Evolutionary conservation across 2,113 vertebrate species (phyloP).

Genomic region (Taxidea taxus): DNA sequence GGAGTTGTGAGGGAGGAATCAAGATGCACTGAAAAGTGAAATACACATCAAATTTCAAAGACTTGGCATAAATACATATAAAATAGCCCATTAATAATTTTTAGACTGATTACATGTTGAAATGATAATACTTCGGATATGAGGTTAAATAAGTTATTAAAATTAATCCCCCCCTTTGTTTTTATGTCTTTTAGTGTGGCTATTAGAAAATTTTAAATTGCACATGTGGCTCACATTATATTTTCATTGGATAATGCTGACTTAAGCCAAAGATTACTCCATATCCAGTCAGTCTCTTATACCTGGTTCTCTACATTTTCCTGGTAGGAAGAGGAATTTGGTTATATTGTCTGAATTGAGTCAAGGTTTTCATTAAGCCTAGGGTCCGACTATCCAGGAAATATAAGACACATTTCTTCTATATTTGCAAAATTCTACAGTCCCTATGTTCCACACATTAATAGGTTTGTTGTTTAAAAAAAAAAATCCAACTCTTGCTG

Average conservation of each 20-base stretch:
- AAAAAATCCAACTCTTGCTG: background rate
- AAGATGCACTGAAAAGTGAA: background rate
- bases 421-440: background rate
- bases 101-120: conserved; percentile 3
- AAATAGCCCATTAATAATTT: background rate
- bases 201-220: background rate
- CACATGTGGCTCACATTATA: background rate
- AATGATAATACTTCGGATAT: background rate
- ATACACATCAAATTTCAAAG: background rate
- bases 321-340: background rate
- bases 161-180: background rate
- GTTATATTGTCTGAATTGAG: background rate
- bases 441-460: background rate
- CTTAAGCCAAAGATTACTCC: background rate
- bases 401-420: background rate
- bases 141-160: conserved; percentile 17
- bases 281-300: background rate
- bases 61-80: background rate
- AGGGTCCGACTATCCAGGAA: background rate
- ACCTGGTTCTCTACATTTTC: background rate
- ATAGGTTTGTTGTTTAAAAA: background rate
- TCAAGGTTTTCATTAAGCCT: background rate
- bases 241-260: background rate
- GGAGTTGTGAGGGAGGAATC: background rate
- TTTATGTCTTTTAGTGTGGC: background rate